phyloP scores from a whole-genome alignment of 2,113 vertebrate genomes.

The Leucopsar rothschildi region DNA sequence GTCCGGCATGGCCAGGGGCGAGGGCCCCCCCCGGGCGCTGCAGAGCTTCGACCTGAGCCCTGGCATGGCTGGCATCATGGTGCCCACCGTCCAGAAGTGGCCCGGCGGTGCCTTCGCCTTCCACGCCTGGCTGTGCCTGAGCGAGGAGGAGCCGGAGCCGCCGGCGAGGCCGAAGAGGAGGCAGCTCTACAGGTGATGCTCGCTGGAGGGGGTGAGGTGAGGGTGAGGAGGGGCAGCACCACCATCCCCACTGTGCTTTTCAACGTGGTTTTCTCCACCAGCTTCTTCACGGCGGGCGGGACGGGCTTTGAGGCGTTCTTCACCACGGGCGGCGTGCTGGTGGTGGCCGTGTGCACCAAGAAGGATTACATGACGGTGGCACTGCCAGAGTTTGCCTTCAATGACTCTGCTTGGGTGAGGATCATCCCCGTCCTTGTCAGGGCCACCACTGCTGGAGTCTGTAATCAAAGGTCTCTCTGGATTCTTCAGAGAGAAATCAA shows the following conservation, averaged over 20 bases:
- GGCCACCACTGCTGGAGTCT: too few relatives aligned
- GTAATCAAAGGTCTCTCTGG: too few relatives aligned
- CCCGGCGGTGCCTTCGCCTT: conserved; percentile 88
- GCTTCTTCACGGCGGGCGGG: conserved; percentile 90
- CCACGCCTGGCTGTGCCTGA: conserved; percentile 93
- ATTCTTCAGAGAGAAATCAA: too few relatives aligned
- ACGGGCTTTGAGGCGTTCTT: conserved; percentile 96
- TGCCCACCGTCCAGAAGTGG: conserved; percentile 91
- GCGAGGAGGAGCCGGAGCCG: conserved; percentile 36
- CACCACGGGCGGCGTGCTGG: conserved; percentile 85
- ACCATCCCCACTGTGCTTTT: neutral
- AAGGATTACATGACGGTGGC: conserved; percentile 94
- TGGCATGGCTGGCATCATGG: conserved; percentile 96
- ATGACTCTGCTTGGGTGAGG: conserved; percentile 87
- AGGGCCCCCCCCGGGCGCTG: conserved; percentile 76
- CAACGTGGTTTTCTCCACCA: neutral
- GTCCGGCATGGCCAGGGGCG: conserved; percentile 84
- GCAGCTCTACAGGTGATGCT: conserved; percentile 91
- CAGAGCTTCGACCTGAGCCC: conserved; percentile 92
- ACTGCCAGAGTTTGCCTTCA: conserved; percentile 80
- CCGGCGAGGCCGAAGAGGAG: conserved; percentile 80
- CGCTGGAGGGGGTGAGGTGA: neutral
- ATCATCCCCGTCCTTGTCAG: too few relatives aligned
- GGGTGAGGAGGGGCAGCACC: neutral
- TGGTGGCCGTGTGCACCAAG: conserved; percentile 95